These are phyloP conservation scores for Uloborus plumipes DNA, from an alignment of 2,888 invertebrate species.

Conservation along the genomic window DNA sequence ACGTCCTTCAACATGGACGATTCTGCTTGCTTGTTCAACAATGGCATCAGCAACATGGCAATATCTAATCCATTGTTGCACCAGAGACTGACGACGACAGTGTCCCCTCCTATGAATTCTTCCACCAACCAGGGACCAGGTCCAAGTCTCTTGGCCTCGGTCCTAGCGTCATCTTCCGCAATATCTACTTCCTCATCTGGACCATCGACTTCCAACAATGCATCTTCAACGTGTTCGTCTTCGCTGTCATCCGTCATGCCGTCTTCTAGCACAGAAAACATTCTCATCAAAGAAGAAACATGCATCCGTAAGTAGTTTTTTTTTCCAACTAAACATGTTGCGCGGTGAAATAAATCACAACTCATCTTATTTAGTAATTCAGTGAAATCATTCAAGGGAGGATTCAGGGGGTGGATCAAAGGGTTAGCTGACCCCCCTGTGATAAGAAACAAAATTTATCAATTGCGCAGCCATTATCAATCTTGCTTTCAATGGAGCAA, in stretches of 20 bases:
- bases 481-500: too few species aligned
- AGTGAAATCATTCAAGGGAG: too few species aligned
- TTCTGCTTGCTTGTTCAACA: conserved; percentile 34
- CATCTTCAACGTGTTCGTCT: conserved; percentile 18
- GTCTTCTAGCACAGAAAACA: conserved; percentile 33
- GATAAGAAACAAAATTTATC: too few species aligned
- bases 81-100: conserved; percentile 34
- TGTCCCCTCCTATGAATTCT: conserved; percentile 15
- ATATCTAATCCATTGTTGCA: conserved; percentile 41
- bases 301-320: conserved; percentile 21
- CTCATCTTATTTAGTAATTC: too few species aligned
- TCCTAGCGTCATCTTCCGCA: conserved; percentile 18
- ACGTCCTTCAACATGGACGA: conserved; percentile 32
- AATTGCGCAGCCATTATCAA: too few species aligned
- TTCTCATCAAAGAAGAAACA: conserved; percentile 30
- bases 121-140: conserved; percentile 22
- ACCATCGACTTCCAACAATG: neutral
- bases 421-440: too few species aligned
- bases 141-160: conserved; percentile 13
- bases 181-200: conserved; percentile 26
- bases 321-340: too few species aligned
- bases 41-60: conserved; percentile 23
- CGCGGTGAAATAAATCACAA: too few species aligned
- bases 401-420: too few species aligned
- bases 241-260: conserved; percentile 13